Evolutionary conservation across 2,113 vertebrate species (phyloP).

Genomic region (Jacana jacana): DNA sequence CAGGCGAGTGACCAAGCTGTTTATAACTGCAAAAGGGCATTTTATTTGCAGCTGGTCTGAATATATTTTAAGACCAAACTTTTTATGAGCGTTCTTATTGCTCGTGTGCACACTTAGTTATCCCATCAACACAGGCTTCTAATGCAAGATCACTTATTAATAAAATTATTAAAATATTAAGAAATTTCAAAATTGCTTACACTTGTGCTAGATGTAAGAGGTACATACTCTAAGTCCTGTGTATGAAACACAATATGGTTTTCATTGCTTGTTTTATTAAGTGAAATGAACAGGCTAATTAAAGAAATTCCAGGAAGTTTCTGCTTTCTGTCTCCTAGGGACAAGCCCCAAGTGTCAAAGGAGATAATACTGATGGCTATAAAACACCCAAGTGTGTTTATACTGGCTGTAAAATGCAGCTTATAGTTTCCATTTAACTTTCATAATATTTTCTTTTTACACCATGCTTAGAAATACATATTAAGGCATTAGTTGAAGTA

Average conservation of each 20-base stretch:
- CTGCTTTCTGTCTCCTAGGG: conserved; percentile 51
- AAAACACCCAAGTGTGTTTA: conserved; percentile 56
- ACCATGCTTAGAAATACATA: conserved; percentile 21
- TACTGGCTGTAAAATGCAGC: conserved; percentile 36
- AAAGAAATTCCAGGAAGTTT: conserved; percentile 65
- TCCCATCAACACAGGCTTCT: not conserved
- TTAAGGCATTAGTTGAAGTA: not conserved
- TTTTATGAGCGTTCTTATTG: not conserved
- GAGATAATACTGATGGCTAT: conserved; percentile 48
- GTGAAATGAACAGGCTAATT: conserved; percentile 48
- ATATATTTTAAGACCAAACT: not conserved
- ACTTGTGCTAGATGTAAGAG: not conserved
- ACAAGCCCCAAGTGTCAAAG: conserved; percentile 47
- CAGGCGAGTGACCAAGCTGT: not conserved
- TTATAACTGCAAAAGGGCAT: not conserved
- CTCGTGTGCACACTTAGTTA: not conserved
- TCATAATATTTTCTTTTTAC: conserved; percentile 38
- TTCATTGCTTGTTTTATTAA: conserved; percentile 58
- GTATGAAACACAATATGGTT: conserved; percentile 6
- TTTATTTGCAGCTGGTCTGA: not conserved
- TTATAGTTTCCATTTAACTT: conserved; percentile 21
- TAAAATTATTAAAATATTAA: not conserved
- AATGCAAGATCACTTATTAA: not conserved
- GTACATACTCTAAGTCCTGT: not conserved
- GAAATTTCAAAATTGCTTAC: not conserved